Conservation (phyloP, 1,140 invertebrate species). For the Oncopodura yosiiana region DNA sequence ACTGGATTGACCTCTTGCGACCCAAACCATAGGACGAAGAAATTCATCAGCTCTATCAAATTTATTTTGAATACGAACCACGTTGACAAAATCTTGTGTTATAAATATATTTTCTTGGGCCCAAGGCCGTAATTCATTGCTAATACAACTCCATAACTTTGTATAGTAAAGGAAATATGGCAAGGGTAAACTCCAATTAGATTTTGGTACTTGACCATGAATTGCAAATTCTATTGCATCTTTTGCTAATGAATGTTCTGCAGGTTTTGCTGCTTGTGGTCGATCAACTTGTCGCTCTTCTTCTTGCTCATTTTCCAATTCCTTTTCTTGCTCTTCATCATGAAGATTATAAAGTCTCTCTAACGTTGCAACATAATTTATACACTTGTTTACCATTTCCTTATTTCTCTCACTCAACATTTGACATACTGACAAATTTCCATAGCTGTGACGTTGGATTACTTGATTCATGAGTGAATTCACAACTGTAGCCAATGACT, state of each 20-base stretch:
- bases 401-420: neutral
- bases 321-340: conserved; percentile 32
- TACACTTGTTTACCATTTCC: neutral
- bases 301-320: conserved; percentile 30
- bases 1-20: neutral
- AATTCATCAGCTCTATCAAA: neutral
- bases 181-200: too few species aligned
- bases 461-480: conserved; percentile 12
- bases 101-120: neutral
- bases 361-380: conserved; percentile 6
- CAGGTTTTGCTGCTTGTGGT: neutral
- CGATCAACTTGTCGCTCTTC: conserved; percentile 11
- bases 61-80: neutral
- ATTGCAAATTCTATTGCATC: neutral
- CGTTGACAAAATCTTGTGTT: conserved; percentile 10
- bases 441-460: too few species aligned
- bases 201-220: too few species aligned
- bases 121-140: too few species aligned
- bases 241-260: neutral
- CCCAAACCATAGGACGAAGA: conserved; percentile 7
- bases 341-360: conserved; percentile 2
- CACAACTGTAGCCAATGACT: conserved; percentile 4
- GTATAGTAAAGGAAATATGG: too few species aligned
- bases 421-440: conserved; percentile 5
- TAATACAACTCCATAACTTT: too few species aligned